These are phyloP conservation scores for Laupala kohalensis DNA, from an alignment of 1,140 invertebrate genomes.

Conservation along the genomic window DNA sequence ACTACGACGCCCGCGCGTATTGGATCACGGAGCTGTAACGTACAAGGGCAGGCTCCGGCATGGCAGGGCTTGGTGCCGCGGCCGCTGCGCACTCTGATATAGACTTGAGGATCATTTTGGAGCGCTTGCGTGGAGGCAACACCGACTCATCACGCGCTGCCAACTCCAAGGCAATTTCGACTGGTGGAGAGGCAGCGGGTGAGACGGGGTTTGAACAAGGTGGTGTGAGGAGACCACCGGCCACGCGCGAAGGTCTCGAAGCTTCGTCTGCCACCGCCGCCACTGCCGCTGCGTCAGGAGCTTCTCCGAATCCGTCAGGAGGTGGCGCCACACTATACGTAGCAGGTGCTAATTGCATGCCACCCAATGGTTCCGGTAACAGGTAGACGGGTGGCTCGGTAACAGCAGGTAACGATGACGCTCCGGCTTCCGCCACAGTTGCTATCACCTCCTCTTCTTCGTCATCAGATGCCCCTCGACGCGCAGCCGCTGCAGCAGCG, in stretches of 20 bases:
- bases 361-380: conserved; percentile 18
- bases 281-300: conserved; percentile 29
- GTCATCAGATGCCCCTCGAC: conserved; percentile 20
- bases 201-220: conserved; percentile 44
- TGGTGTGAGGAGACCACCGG: conserved; percentile 40
- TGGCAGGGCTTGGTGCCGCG: conserved; percentile 58
- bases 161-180: conserved; percentile 39
- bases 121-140: conserved; percentile 59
- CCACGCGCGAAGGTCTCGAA: conserved; percentile 19
- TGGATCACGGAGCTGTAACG: conserved; percentile 48
- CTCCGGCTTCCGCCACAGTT: neutral
- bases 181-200: conserved; percentile 34
- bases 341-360: conserved; percentile 15
- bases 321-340: conserved; percentile 6
- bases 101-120: conserved; percentile 59
- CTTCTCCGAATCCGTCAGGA: conserved; percentile 12
- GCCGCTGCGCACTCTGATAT: conserved; percentile 36
- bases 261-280: conserved; percentile 8
- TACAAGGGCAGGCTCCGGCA: conserved; percentile 40
- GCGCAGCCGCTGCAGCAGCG: conserved; percentile 29
- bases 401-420: conserved; percentile 13
- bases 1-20: neutral
- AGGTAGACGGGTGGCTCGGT: conserved; percentile 23
- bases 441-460: neutral
- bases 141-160: conserved; percentile 45